Evolutionary conservation across 92 coral and sea anemone species (phyloP).

Genomic region (Pocillopora grandis): DNA sequence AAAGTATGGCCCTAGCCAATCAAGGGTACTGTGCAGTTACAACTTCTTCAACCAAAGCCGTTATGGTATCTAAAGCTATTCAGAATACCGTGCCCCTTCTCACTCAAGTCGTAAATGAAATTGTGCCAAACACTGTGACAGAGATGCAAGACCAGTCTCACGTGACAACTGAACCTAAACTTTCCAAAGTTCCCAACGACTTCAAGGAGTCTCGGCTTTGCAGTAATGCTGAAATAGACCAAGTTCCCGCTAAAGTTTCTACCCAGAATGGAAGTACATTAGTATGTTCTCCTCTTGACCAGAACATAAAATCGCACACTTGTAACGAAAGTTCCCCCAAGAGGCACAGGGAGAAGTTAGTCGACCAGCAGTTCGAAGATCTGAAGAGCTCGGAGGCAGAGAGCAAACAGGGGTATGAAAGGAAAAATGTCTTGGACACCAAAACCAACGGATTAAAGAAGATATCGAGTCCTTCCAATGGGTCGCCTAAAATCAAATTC

Average conservation of each 20-base stretch:
- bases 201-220: not conserved
- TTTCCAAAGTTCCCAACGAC: not conserved
- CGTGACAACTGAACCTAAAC: not conserved
- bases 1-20: not conserved
- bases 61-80: not conserved
- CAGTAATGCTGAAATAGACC: not conserved
- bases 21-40: not conserved
- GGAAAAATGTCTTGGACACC: not conserved
- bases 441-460: not conserved
- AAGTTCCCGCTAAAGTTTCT: too few relatives aligned
- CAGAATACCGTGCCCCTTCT: conserved; percentile 10
- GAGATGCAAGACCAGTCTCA: not conserved
- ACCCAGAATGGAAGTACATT: not conserved
- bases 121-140: not conserved
- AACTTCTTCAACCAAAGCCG: not conserved
- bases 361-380: not conserved
- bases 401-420: not conserved
- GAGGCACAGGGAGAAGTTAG: not conserved
- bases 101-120: not conserved
- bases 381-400: not conserved
- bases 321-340: not conserved
- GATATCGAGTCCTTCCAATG: not conserved
- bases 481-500: not conserved
- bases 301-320: not conserved
- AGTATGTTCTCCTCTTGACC: not conserved